Percentiles rank a stretch among this genome's conserved stretches.
phyloP scores from a whole-genome alignment of 2,113 vertebrate species.

The Noturus placidus region DNA sequence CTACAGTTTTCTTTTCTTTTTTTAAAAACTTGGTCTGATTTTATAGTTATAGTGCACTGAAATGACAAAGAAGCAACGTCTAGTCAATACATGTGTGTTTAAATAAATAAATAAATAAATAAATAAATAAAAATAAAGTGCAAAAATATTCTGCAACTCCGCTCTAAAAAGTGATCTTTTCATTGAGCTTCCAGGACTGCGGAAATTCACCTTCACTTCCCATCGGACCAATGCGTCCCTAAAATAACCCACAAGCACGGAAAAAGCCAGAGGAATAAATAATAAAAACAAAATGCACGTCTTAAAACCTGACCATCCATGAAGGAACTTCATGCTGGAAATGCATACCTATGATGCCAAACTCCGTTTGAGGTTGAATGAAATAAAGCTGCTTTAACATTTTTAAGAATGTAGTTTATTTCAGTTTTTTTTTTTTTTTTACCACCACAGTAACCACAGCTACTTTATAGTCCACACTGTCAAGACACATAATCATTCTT shows the following conservation, averaged over 20 bases:
- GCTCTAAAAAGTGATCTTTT: neutral
- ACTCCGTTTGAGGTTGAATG: neutral
- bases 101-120: too few species aligned
- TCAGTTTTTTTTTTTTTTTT: neutral
- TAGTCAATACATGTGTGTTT: neutral
- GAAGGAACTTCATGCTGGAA: conserved; percentile 31
- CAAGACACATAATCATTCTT: neutral
- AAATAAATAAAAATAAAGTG: too few species aligned
- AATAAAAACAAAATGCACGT: conserved; percentile 64
- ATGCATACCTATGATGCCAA: conserved; percentile 22
- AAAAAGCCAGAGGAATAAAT: conserved; percentile 65
- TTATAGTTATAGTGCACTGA: neutral
- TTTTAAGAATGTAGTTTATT: neutral
- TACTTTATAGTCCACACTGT: neutral
- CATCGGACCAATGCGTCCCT: conserved; percentile 56
- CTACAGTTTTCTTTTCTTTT: neutral
- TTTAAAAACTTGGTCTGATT: neutral
- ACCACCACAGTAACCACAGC: neutral
- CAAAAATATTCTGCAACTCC: neutral
- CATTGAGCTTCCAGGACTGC: neutral
- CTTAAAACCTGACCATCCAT: conserved; percentile 56
- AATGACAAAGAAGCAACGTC: neutral
- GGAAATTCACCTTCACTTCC: conserved; percentile 42
- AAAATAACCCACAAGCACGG: conserved; percentile 59
- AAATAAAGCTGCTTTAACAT: neutral